A percentile compares a stretch with the other conserved stretches of the same genome.
Evolutionary conservation across 2,888 invertebrate genomes (phyloP).

Genomic region (Trachelus iudaicus): DNA sequence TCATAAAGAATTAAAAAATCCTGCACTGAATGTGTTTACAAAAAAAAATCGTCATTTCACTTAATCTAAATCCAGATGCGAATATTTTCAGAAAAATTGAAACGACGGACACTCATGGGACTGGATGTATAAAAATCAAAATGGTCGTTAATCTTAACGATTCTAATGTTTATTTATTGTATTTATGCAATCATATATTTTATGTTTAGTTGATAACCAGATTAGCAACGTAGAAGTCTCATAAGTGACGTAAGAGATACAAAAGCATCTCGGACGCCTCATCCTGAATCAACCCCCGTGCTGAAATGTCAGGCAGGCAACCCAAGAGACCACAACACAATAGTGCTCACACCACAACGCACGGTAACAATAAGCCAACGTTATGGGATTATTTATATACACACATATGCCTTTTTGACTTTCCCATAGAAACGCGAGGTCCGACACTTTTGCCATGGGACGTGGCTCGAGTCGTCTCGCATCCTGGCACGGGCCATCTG

Average conservation of each 20-base stretch:
- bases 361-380: slow-evolving; percentile 14
- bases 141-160: too few species aligned
- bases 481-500: slow-evolving; percentile 43
- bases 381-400: slow-evolving; percentile 22
- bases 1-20: background rate
- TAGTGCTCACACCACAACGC: slow-evolving; percentile 19
- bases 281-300: slow-evolving; percentile 8
- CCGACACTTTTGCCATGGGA: background rate
- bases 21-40: background rate
- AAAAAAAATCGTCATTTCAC: too few species aligned
- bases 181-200: too few species aligned
- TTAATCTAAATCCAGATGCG: too few species aligned
- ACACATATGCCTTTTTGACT: slow-evolving; percentile 2
- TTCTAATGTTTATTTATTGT: too few species aligned
- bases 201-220: too few species aligned
- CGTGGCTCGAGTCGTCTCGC: background rate
- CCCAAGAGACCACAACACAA: slow-evolving; percentile 16
- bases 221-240: too few species aligned
- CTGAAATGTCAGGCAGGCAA: slow-evolving; percentile 14
- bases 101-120: too few species aligned
- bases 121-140: too few species aligned
- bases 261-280: background rate
- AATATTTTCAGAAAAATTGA: too few species aligned
- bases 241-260: background rate
- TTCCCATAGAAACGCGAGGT: slow-evolving; percentile 3